Base-by-base conservation (phyloP, 2,888 invertebrate species). In the Leucania comma region DNA sequence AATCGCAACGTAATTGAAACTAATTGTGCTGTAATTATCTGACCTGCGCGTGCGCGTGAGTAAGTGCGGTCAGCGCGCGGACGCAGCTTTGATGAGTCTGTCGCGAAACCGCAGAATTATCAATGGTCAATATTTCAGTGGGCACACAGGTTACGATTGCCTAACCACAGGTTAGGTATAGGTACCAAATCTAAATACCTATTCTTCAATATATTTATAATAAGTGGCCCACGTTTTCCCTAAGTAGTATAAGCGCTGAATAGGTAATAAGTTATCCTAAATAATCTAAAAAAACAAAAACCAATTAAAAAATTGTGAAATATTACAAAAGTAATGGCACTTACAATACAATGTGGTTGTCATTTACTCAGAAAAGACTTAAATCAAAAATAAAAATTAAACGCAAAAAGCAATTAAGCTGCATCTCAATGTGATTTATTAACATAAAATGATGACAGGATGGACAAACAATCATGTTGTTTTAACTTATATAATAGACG, bases 1-100 rank as follows among this genome's bases (percentile, higher is more conserved):
- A 93, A 94, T 93, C 90, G 90, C 90, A 78, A 85, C 78, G 82
- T 93, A 94, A 95, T 95, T 94, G 91, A 89, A 89, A 90, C 77
- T 93, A 94, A 95, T 94, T 93, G 88, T 75, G 62, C 65, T 53
- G 80, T 83, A 91, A 94, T 95, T 95, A 92, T 89, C 84, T 72
- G 35, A 48, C 65, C 51, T 78, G 83, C 86, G 87, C 86, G 90
- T 88, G 90, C 83, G 80, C 81, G 79, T 86, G 86, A 89, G 84
- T 88, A 86, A 87, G 86, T 83, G 80, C 72, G 66, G 64, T 54
- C 61, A 48, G 62, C 53, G 69, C 60, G 76, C 80, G 68, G 54
- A 68, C 74, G 69, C 61, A 78, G 51, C 35, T 50, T 63, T 46
- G 20, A 48, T 24, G 35, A 35, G 57, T 26, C 57, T 53, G n/a